Base-by-base conservation (phyloP, 92 coral and sea anemone species). In the Epizoanthus rinbou region DNA sequence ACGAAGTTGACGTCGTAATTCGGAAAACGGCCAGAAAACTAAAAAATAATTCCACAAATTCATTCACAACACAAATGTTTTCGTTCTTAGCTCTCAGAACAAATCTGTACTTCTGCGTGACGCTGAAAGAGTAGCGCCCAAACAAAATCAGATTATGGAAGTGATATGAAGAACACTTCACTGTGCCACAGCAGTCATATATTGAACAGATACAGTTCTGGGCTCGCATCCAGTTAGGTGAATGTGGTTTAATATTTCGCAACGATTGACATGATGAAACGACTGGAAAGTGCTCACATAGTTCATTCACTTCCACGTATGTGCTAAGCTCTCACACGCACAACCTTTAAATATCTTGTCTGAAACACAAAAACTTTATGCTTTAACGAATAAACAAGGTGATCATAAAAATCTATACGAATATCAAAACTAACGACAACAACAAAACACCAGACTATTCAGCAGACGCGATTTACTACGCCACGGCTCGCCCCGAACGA, bases 401-500 rank as follows among this genome's bases (percentile, higher is more conserved):
- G 68, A 71, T 73, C 86, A 85, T 69, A 85, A 85, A 93, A 93
- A 91, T 84, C 87, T 91, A 91, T 73, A 89, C 90, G 98, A 93
- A 93, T 86, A 91, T 87, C 93, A 87, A 93, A 92, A 88, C 88
- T 89, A 91, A 93, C 92, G 86, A 89, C 88, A 88, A 84, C 82
- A 74, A 81, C 68, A 67, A 84, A 75, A 80, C 92, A 91, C 80
- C 93, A 85, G 98, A 85, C 84, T 53, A 75, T 86, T 65, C 86
- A 89, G 84, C 87, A 87, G 89, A 53, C 89, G 89, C 86, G 92
- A 73, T 74, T 25, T 68, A 87, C 79, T 83, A 67, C 87, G 87
- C 87, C 82, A 60, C 57, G 73, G 33, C 76, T 81, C 85, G 85
- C 76, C 74, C 75, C 18, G 21, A 66, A 57, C 76, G 53, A 66